phyloP scores from a whole-genome alignment of 2,113 vertebrate species.

The Gallinago undulata region DNA sequence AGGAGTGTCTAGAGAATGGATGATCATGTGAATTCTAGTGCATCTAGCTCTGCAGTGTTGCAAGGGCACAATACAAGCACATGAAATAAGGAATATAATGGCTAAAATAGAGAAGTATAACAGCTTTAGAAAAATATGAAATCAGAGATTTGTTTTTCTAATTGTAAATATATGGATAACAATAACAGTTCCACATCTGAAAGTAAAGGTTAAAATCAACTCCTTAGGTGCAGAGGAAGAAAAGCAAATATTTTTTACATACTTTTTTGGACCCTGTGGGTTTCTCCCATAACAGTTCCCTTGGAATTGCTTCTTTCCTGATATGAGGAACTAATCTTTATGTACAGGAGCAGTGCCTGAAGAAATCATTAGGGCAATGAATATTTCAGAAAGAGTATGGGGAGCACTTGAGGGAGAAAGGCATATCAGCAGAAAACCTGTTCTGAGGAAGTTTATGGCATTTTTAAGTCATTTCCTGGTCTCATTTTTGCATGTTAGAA shows the following conservation, averaged over 20 bases:
- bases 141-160: background rate
- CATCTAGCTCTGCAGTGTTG: background rate
- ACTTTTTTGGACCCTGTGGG: background rate
- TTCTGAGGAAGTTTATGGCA: conserved; percentile 56
- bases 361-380: conserved; percentile 70
- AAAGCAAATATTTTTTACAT: conserved; percentile 2
- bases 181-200: background rate
- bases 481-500: conserved; percentile 26
- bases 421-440: conserved; percentile 60
- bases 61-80: background rate
- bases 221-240: background rate
- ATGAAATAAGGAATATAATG: background rate
- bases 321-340: conserved; percentile 62
- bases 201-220: background rate
- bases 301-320: conserved; percentile 27
- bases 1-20: background rate
- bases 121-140: background rate
- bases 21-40: background rate
- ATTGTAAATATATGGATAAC: background rate
- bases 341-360: conserved; percentile 53
- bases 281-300: conserved; percentile 7
- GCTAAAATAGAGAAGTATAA: background rate
- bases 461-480: conserved; percentile 64
- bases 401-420: conserved; percentile 49
- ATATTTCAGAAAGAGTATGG: conserved; percentile 64